Evolutionary conservation across 2,113 vertebrate genomes (phyloP).

Genomic region (Ceyx margarethae): DNA sequence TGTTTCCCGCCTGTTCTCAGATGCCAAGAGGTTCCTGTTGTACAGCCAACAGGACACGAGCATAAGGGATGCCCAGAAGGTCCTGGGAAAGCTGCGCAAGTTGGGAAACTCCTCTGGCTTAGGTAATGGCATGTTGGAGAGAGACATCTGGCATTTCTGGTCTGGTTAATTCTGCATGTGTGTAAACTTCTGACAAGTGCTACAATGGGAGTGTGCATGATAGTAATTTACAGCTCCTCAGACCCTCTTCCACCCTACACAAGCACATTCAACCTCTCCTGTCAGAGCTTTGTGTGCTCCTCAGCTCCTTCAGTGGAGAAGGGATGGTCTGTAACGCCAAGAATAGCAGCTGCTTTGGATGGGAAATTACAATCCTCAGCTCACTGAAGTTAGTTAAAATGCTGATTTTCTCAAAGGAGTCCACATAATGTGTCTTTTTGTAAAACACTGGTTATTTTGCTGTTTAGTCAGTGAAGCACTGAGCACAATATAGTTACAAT

Average conservation of each 20-base stretch:
- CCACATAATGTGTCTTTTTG: neutral
- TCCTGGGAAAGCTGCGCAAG: slow-evolving; percentile 67
- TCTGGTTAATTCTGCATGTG: neutral
- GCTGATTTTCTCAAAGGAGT: neutral
- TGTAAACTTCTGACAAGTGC: neutral
- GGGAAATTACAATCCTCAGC: neutral
- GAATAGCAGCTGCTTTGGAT: slow-evolving; percentile 11
- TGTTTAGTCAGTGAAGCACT: neutral
- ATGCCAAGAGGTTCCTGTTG: slow-evolving; percentile 89
- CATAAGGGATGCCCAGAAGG: slow-evolving; percentile 77
- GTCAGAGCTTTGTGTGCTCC: neutral
- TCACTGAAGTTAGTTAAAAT: neutral
- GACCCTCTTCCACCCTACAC: neutral
- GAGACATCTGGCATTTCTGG: neutral
- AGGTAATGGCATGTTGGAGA: slow-evolving; percentile 68
- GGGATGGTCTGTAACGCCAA: neutral
- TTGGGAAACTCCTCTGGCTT: slow-evolving; percentile 67
- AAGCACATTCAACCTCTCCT: neutral
- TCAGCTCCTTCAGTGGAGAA: neutral
- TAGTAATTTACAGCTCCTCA: neutral
- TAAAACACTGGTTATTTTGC: neutral
- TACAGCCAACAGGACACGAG: slow-evolving; percentile 91
- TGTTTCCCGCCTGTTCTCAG: slow-evolving; percentile 90
- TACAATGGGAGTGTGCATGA: fast-evolving
- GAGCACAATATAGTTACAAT: neutral